Conservation (phyloP, 2,888 invertebrate genomes). For the Psylliodes chrysocephalus region DNA sequence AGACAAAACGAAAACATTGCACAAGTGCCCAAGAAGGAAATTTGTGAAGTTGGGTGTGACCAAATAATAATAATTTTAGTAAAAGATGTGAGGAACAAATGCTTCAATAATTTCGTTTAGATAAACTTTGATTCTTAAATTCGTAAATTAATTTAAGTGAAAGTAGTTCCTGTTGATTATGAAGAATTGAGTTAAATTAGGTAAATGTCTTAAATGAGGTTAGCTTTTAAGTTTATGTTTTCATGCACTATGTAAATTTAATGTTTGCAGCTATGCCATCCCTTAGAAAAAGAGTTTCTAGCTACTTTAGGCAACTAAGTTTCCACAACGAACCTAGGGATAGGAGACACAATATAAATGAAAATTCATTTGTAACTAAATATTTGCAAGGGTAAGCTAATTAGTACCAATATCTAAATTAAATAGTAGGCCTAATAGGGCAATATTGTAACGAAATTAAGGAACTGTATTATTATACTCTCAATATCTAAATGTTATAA, state of each 20-base stretch:
- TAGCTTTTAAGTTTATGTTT: not conserved
- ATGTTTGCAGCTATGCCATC: conserved; percentile 69
- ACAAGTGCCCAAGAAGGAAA: conserved; percentile 18
- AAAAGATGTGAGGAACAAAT: not conserved
- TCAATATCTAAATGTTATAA: no score
- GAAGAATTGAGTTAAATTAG: not conserved
- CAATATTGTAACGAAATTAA: no score
- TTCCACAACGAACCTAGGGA: conserved; percentile 72
- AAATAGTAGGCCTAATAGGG: no score
- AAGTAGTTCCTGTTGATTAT: conserved; percentile 1
- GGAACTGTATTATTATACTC: no score
- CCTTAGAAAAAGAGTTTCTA: conserved; percentile 75
- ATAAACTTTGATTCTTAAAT: conserved; percentile 8
- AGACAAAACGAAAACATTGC: conserved; percentile 14
- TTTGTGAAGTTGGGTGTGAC: conserved; percentile 36
- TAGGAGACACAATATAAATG: conserved; percentile 64
- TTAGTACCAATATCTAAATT: no score
- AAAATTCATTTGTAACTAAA: conserved; percentile 75
- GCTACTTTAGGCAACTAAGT: conserved; percentile 78
- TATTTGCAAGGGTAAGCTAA: conserved; percentile 77
- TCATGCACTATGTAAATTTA: not conserved
- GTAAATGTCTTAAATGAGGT: conserved; percentile 21
- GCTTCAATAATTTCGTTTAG: conserved; percentile 16
- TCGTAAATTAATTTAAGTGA: conserved; percentile 4
- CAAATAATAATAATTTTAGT: conserved; percentile 18